phyloP scores from a whole-genome alignment of 2,888 invertebrate genomes.

The Sycophila texana region DNA sequence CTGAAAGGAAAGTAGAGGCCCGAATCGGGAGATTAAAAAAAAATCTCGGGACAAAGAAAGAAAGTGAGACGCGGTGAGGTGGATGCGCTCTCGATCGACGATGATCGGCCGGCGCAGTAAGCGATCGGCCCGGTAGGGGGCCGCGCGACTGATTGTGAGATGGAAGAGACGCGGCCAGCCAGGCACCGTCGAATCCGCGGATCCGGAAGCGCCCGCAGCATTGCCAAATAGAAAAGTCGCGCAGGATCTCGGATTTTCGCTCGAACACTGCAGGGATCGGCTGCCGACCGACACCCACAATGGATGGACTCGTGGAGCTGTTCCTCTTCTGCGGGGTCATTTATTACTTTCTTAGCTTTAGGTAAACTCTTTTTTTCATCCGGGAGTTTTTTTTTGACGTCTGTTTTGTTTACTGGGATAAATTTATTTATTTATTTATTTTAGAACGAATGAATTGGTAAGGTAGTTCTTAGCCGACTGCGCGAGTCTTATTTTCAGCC shows the following conservation, averaged over 20 bases:
- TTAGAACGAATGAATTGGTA: too few relatives aligned
- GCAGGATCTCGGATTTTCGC: not conserved
- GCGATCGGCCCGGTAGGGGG: not conserved
- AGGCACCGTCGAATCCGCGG: not conserved
- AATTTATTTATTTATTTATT: too few relatives aligned
- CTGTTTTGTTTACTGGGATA: too few relatives aligned
- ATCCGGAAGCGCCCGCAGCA: not conserved
- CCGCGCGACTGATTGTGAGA: not conserved
- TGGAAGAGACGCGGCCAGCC: not conserved
- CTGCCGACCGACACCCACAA: slow-evolving; percentile 59
- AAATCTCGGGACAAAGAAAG: too few relatives aligned
- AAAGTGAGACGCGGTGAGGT: too few relatives aligned
- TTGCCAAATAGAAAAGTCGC: not conserved
- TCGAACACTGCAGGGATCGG: not conserved
- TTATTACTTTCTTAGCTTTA: slow-evolving; percentile 81
- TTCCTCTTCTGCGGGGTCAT: slow-evolving; percentile 80
- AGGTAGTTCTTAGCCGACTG: too few relatives aligned
- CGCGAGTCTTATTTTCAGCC: too few relatives aligned
- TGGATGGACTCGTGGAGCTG: slow-evolving; percentile 80
- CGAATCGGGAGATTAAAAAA: too few relatives aligned
- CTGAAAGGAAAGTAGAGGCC: too few relatives aligned
- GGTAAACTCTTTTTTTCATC: slow-evolving; percentile 72
- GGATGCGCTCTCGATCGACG: too few relatives aligned
- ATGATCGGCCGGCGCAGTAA: not conserved
- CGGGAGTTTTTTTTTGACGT: slow-evolving; percentile 23